These are phyloP conservation scores for Synergus japonicus DNA, from an alignment of 2,888 invertebrate species.

Conservation along the genomic window DNA sequence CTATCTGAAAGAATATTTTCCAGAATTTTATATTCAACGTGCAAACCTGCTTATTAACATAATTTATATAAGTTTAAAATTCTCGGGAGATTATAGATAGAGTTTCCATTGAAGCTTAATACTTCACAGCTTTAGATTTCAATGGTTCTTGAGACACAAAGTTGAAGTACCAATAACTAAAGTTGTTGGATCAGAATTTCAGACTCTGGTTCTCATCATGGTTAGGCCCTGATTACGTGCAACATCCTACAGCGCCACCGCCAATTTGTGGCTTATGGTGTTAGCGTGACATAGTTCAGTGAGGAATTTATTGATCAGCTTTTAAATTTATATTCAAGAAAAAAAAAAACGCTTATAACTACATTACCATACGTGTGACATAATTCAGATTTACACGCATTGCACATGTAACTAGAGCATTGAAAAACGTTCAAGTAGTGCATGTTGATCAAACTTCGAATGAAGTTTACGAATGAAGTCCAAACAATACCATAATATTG, in stretches of 20 bases:
- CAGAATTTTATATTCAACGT: background rate
- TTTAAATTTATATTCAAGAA: constrained; percentile 29
- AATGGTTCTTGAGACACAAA: constrained; percentile 25
- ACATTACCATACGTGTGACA: constrained; percentile 5
- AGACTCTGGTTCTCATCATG: constrained; percentile 37
- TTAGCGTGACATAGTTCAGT: constrained; percentile 35
- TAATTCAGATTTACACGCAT: constrained; percentile 27
- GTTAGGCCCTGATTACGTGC: constrained; percentile 40
- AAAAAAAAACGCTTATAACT: constrained; percentile 25
- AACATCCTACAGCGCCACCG: constrained; percentile 26
- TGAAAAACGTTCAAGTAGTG: background rate
- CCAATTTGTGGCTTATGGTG: constrained; percentile 40
- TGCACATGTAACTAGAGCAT: background rate
- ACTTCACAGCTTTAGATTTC: constrained; percentile 17
- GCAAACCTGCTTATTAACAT: background rate
- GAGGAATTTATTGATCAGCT: constrained; percentile 30
- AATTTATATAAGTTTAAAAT: background rate
- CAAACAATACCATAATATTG: too few relatives aligned
- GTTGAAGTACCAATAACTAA: constrained; percentile 35
- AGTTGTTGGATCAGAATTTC: constrained; percentile 33
- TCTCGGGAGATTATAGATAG: background rate
- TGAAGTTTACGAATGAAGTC: too few relatives aligned
- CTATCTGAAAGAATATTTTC: background rate
- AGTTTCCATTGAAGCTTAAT: constrained; percentile 29
- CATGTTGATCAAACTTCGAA: background rate